Base-by-base conservation (phyloP, 2,888 invertebrate genomes). In the Cantharis lateralis region DNA sequence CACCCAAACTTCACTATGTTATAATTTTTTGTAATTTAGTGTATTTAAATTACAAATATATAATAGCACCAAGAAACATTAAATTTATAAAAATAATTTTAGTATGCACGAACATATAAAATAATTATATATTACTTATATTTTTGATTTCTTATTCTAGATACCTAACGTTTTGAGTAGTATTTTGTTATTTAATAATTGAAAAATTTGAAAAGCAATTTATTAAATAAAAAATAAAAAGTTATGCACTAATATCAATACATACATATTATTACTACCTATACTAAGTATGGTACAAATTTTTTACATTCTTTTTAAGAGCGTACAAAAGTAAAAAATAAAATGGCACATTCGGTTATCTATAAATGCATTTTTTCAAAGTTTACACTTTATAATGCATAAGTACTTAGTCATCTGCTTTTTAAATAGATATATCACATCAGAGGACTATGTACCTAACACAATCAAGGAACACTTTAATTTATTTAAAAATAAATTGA, bases 251-350 rank as follows among this genome's bases (percentile, higher is more conserved):
- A 24, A 24, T 24, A 24, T 24, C 24, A 75, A 71, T 78, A 74
- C 69, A 78, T 61, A 73, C 62, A 72, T 20, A 78, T 62, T 68
- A 71, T 77, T 78, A 73, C 74, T 66, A 70, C 77, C 73, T 85
- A 86, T 75, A 79, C 84, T 86, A 87, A 84, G 82, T 86, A 87
- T 87, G 87, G 87, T 88, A 88, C 88, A 88, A 87, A 85, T 83
- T 85, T 85, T 87, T 86, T 87, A 85, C 85, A 86, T 85, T 84
- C 82, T 82, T 83, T 82, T 78, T 78, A 82, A 77, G 77, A 78
- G 78, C 66, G 84, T 82, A 84, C 79, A 83, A 83, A 82, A 84
- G 82, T 75, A 76, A 72, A 70, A 77, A 78, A 76, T 76, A 71
- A 78, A 75, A 87, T 87, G 87, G 87, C 87, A 87, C 87, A 85